Base-by-base conservation (phyloP, 2,113 vertebrate species). In the Epinephelus fuscoguttatus region DNA sequence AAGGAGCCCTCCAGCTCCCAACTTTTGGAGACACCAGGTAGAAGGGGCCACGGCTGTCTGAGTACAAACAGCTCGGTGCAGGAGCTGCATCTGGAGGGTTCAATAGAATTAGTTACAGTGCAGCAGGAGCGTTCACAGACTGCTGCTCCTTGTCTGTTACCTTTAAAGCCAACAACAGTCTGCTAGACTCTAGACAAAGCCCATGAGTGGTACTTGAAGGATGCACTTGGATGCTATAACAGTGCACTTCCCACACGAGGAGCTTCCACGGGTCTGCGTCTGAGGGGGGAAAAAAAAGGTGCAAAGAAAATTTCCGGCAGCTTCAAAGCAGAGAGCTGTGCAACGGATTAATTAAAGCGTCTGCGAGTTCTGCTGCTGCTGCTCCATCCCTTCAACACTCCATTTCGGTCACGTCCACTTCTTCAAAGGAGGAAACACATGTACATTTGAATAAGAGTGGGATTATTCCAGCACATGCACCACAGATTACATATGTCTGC, bases 341-440 rank as follows among this genome's bases (percentile, higher is more conserved):
- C 85, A 55, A 57, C 56, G 88, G 89, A 88, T 92, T 93, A 89
- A 93, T 93, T 84, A 90, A 84, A 84, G 84, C 42, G 63, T 86
- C 84, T 88, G 71, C 49, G 55, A 77, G 81, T 27, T 12, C 9
- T 15, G 56, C 85, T 53, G 42, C 42, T 45, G 42, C 42, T 45
- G 42, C 78, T 89, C 70, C 84, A 70, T 88, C 73, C 68, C 19
- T 61, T 82, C 60, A 78, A 33, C 60, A 80, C 60, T 82, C 74
- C 79, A 89, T 86, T 88, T 86, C 61, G 72, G 84, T 91, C 90
- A 89, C 71, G 87, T 90, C 80, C 72, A 70, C 49, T 78, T 68
- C 90, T 88, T 84, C 88, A 85, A 87, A 89, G 82, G n/a, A 55
- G 79, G 76, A 80, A 89, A 89, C 82, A 88, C 87, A 80, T 82